Percentiles rank a stretch among this genome's conserved stretches.
These are phyloP conservation scores for Hippocampus barbouri DNA, from an alignment of 2,113 vertebrate species.

Conservation along the genomic window DNA sequence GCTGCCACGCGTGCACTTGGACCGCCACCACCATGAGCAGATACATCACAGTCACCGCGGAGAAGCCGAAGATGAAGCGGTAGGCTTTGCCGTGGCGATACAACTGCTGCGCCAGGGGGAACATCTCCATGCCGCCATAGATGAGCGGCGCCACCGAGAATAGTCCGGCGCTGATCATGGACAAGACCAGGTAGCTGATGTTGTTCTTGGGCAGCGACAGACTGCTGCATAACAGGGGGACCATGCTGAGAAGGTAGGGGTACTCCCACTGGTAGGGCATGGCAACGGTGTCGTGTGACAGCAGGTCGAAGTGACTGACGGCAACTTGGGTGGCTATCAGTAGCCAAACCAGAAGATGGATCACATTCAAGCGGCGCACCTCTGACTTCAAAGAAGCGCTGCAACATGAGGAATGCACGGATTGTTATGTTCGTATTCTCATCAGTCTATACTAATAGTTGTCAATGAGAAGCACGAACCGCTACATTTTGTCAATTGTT, in stretches of 20 bases:
- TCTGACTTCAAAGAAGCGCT: slow-evolving; percentile 89
- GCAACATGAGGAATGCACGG: slow-evolving; percentile 18
- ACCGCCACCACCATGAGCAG: slow-evolving; percentile 86
- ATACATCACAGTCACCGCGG: slow-evolving; percentile 92
- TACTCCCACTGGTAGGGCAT: slow-evolving; percentile 98
- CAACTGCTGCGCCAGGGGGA: slow-evolving; percentile 94
- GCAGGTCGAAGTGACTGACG: slow-evolving; percentile 80
- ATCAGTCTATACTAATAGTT: too few species aligned
- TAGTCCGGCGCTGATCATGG: slow-evolving; percentile 93
- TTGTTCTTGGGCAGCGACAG: slow-evolving; percentile 93
- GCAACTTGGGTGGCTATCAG: slow-evolving; percentile 85
- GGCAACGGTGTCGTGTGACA: slow-evolving; percentile 86
- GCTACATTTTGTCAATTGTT: too few species aligned
- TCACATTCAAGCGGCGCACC: slow-evolving; percentile 87
- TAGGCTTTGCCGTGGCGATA: slow-evolving; percentile 94
- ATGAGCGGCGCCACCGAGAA: slow-evolving; percentile 94
- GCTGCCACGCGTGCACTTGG: slow-evolving; percentile 93
- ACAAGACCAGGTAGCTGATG: slow-evolving; percentile 95
- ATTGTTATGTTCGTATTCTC: too few species aligned
- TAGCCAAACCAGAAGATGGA: slow-evolving; percentile 85
- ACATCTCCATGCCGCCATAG: slow-evolving; percentile 98
- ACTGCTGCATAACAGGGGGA: slow-evolving; percentile 75
- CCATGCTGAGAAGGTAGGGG: slow-evolving; percentile 82
- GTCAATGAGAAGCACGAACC: too few species aligned
- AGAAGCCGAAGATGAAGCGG: slow-evolving; percentile 90